Evolutionary conservation across 1,140 invertebrate genomes (phyloP).

Genomic region (Euwallacea fornicatus): DNA sequence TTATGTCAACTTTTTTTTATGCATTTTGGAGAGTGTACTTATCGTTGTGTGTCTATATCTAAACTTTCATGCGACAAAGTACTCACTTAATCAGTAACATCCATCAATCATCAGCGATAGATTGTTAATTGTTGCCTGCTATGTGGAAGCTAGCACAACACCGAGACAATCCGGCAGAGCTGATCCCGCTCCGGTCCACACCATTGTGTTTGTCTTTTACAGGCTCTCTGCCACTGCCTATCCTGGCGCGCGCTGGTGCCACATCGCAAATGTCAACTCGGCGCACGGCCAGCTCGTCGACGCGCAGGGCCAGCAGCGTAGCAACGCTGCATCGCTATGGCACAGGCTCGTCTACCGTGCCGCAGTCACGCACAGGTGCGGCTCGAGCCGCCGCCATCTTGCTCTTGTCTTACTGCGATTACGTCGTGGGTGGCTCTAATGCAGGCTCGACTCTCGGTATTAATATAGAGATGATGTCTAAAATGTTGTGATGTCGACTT

Average conservation of each 20-base stretch:
- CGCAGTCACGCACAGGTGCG: conserved; percentile 82
- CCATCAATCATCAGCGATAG: too few relatives aligned
- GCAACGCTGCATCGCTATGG: conserved; percentile 53
- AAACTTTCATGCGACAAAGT: too few relatives aligned
- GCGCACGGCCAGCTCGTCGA: conserved; percentile 59
- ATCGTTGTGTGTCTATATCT: too few relatives aligned
- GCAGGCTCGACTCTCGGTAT: conserved; percentile 12
- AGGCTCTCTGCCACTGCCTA: conserved; percentile 51
- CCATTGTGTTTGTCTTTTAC: conserved; percentile 40
- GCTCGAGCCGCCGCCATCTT: conserved; percentile 85
- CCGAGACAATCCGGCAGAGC: neutral
- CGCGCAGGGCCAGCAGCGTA: conserved; percentile 61
- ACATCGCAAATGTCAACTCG: conserved; percentile 68
- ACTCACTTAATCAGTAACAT: too few relatives aligned
- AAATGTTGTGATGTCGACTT: neutral
- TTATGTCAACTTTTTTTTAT: neutral
- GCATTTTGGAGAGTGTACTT: conserved; percentile 4
- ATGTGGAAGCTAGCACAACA: too few relatives aligned
- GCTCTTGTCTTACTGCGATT: conserved; percentile 76
- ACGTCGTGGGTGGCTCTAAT: conserved; percentile 7
- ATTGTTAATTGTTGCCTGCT: too few relatives aligned
- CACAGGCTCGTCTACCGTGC: conserved; percentile 60
- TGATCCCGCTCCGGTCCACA: neutral
- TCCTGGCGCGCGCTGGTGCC: conserved; percentile 48
- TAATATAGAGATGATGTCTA: neutral